Conservation (phyloP, 2,888 invertebrate genomes). For the Ophioninae sp. region DNA sequence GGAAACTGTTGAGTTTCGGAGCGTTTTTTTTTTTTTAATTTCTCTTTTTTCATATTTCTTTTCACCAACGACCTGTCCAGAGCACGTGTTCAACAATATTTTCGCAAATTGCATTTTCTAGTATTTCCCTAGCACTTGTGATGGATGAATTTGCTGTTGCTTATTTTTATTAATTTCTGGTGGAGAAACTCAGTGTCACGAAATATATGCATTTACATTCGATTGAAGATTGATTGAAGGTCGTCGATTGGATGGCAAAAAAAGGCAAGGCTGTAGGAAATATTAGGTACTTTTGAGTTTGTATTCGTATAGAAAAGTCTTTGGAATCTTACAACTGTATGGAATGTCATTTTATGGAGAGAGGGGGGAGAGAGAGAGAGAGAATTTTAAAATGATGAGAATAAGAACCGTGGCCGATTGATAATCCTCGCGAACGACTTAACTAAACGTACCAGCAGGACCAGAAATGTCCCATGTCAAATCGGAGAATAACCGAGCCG, state of each 20-base stretch:
- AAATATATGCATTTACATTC: neutral
- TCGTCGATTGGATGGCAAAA: neutral
- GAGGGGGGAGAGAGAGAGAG: too few relatives aligned
- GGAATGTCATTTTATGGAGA: neutral
- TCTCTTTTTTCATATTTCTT: conserved; percentile 7
- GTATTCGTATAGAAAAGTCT: neutral
- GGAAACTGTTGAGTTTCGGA: conserved; percentile 22
- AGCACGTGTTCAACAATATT: conserved; percentile 23
- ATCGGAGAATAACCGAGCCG: conserved; percentile 64
- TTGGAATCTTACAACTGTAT: neutral
- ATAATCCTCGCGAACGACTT: conserved; percentile 76
- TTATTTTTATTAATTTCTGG: neutral
- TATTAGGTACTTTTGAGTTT: neutral
- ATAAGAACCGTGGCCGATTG: conserved; percentile 62
- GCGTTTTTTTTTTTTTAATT: conserved; percentile 36
- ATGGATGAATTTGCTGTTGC: neutral
- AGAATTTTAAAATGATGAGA: conserved; percentile 18
- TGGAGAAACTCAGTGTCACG: neutral
- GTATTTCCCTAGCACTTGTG: neutral
- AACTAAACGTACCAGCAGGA: conserved; percentile 73
- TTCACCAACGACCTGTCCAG: neutral
- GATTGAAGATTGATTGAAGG: neutral
- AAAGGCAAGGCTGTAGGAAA: neutral
- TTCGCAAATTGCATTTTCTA: conserved; percentile 43
- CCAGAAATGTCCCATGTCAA: conserved; percentile 74